phyloP scores from a whole-genome alignment of 1,140 invertebrate genomes.

The Saccostrea echinata region DNA sequence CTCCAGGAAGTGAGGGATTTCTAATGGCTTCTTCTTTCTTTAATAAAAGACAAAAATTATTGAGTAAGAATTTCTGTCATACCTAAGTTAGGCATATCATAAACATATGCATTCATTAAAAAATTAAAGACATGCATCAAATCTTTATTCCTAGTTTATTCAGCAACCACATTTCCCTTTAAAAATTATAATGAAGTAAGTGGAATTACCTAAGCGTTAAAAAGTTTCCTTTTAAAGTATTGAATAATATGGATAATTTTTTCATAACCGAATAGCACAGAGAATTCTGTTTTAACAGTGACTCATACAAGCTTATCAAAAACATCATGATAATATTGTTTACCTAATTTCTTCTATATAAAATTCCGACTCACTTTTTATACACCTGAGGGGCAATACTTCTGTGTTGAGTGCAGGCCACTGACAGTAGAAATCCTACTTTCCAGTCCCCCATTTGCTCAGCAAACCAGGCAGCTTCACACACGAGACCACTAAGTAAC shows the following conservation, averaged over 20 bases:
- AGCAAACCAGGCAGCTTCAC: conserved; percentile 78
- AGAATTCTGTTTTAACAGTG: neutral
- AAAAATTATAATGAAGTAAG: too few relatives aligned
- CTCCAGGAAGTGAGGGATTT: conserved; percentile 61
- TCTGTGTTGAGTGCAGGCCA: conserved; percentile 67
- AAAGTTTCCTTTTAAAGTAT: too few relatives aligned
- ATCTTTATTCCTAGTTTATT: too few relatives aligned
- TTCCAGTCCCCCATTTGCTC: conserved; percentile 79
- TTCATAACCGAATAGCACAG: too few relatives aligned
- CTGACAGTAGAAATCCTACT: conserved; percentile 73
- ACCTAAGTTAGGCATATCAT: too few relatives aligned
- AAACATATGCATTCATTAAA: too few relatives aligned
- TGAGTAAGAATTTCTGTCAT: too few relatives aligned
- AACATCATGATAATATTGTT: neutral
- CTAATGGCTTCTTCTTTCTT: conserved; percentile 63
- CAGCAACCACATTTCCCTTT: too few relatives aligned
- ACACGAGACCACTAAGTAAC: conserved; percentile 73
- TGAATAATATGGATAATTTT: too few relatives aligned
- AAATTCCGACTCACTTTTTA: conserved; percentile 64
- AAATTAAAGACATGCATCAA: too few relatives aligned
- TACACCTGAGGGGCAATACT: conserved; percentile 67
- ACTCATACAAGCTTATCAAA: neutral
- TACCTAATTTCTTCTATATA: too few relatives aligned
- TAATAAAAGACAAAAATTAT: neutral
- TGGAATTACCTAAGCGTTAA: too few relatives aligned